Evolutionary conservation across 2,888 invertebrate species (phyloP).

Genomic region (Lithophane ornitopus): DNA sequence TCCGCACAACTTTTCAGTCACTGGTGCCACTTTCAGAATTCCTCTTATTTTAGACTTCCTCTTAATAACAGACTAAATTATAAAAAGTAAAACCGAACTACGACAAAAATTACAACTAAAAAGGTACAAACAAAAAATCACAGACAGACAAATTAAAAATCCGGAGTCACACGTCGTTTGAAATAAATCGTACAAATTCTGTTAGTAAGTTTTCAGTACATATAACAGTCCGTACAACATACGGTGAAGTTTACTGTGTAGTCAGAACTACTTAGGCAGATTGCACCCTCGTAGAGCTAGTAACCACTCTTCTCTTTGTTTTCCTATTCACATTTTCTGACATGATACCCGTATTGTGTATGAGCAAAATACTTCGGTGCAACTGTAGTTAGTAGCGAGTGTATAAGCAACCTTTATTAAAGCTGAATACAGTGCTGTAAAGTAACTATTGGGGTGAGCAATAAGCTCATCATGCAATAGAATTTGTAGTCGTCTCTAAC

Average conservation of each 20-base stretch:
- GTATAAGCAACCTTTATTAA: background rate
- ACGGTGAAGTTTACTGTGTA: slow-evolving; percentile 41
- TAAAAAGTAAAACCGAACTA: too few species aligned
- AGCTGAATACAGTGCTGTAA: background rate
- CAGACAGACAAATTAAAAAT: too few species aligned
- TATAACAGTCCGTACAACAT: background rate
- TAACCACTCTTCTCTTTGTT: slow-evolving; percentile 51
- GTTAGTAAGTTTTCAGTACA: slow-evolving; percentile 7
- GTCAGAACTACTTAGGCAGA: slow-evolving; percentile 53
- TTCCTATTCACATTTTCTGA: slow-evolving; percentile 40
- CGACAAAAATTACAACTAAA: too few species aligned
- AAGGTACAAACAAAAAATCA: too few species aligned
- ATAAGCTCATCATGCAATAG: background rate
- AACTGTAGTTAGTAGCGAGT: background rate
- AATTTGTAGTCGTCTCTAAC: background rate
- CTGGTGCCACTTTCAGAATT: too few species aligned
- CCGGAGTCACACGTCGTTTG: too few species aligned
- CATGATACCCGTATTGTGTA: slow-evolving; percentile 44
- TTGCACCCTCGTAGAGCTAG: slow-evolving; percentile 36
- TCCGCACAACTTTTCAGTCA: too few species aligned
- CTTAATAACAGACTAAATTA: too few species aligned
- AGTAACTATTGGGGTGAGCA: background rate
- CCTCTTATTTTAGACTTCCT: too few species aligned
- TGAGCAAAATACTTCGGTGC: slow-evolving; percentile 23
- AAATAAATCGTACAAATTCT: too few species aligned